These are phyloP conservation scores for Melanaphis sacchari DNA, from an alignment of 1,140 invertebrate species.

Conservation along the genomic window DNA sequence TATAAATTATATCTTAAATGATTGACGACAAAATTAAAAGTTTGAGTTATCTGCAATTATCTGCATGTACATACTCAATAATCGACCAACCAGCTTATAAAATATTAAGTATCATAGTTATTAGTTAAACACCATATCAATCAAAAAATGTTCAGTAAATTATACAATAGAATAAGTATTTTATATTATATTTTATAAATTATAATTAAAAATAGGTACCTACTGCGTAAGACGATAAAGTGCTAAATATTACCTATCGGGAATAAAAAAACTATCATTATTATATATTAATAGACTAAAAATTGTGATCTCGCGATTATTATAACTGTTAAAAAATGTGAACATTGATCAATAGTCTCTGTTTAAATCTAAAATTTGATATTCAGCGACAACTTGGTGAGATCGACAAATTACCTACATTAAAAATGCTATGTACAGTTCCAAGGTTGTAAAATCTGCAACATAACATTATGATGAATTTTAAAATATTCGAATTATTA, in stretches of 20 bases:
- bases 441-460: not conserved
- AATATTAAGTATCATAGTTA: not conserved
- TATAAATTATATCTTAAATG: not conserved
- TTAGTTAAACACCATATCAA: not conserved
- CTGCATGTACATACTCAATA: not conserved
- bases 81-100: not conserved
- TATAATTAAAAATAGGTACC: not conserved
- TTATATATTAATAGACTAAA: not conserved
- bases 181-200: not conserved
- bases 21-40: constrained; percentile 5
- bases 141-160: not conserved
- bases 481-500: not conserved
- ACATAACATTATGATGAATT: not conserved
- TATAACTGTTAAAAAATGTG: not conserved
- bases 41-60: not conserved
- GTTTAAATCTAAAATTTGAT: not conserved
- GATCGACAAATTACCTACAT: not conserved
- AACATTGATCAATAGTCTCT: not conserved
- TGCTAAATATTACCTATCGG: not conserved
- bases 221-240: not conserved
- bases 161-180: not conserved
- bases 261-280: not conserved
- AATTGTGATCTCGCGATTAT: not conserved
- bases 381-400: not conserved
- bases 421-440: not conserved